These are phyloP conservation scores for Prunella fulvescens DNA, from an alignment of 2,113 vertebrate genomes.

Conservation along the genomic window DNA sequence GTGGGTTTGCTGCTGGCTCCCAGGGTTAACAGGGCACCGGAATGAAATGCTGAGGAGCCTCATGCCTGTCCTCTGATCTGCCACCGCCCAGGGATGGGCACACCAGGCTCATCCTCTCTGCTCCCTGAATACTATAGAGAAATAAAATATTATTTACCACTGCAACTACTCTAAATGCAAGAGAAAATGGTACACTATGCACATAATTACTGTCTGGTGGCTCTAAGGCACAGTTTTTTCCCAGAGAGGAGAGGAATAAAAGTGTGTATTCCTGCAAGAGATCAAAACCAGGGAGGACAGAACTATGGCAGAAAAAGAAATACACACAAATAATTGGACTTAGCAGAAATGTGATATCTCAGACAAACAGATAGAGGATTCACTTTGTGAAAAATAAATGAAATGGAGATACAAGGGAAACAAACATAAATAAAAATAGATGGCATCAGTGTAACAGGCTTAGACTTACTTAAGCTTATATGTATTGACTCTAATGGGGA, in stretches of 20 bases:
- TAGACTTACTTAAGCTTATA: not conserved
- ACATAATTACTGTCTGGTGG: not conserved
- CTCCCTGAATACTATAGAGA: not conserved
- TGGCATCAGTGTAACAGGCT: not conserved
- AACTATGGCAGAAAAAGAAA: not conserved
- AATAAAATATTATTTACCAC: conserved; percentile 14
- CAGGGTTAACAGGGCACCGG: not conserved
- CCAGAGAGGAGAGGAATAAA: not conserved
- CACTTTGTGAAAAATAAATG: conserved; percentile 17
- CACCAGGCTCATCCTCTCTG: fast-evolving
- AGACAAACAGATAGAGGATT: not conserved
- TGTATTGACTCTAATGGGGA: not conserved
- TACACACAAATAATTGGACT: not conserved
- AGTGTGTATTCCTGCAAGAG: not conserved
- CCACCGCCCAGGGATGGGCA: not conserved
- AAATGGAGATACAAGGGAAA: not conserved
- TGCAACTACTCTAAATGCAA: not conserved
- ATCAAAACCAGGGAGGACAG: not conserved
- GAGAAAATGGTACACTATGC: not conserved
- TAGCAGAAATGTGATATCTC: not conserved
- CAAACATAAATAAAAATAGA: not conserved
- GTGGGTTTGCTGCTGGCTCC: not conserved
- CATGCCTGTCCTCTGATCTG: not conserved
- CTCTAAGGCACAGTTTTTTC: not conserved
- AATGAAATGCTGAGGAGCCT: not conserved